phyloP scores from a whole-genome alignment of 2,888 invertebrate genomes.

The Eudemis profundana region DNA sequence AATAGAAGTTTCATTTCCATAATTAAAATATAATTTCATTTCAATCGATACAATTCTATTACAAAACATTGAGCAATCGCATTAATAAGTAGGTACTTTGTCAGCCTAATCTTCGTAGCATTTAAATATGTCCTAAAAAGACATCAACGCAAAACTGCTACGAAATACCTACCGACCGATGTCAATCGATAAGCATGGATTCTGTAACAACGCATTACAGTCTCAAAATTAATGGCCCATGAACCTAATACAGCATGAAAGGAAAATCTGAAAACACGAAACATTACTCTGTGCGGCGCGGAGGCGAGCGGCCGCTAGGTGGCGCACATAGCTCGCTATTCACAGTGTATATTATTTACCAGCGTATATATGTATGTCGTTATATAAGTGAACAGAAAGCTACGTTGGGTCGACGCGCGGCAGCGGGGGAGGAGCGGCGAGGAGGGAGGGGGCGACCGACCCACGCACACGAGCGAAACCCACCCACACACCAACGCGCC shows the following conservation, averaged over 20 bases:
- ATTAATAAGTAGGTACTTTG: not conserved
- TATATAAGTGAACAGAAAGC: constrained; percentile 85
- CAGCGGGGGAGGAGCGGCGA: constrained; percentile 53
- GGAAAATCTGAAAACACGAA: constrained; percentile 71
- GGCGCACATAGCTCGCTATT: constrained; percentile 83
- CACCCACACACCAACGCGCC: constrained; percentile 61
- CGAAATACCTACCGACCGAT: constrained; percentile 1
- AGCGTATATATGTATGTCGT: constrained; percentile 77
- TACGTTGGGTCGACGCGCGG: constrained; percentile 65
- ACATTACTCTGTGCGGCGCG: constrained; percentile 65
- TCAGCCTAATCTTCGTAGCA: constrained; percentile 15
- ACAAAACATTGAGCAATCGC: constrained; percentile 7
- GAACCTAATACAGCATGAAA: constrained; percentile 63
- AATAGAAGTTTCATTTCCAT: not conserved
- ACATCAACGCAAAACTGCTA: constrained; percentile 46
- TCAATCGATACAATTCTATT: not conserved
- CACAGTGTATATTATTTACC: constrained; percentile 83
- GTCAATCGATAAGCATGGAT: constrained; percentile 26
- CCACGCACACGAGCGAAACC: constrained; percentile 54
- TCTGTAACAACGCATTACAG: constrained; percentile 49
- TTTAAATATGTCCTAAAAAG: constrained; percentile 24
- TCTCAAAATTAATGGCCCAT: constrained; percentile 56
- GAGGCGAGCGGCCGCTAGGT: constrained; percentile 77
- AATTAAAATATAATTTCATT: not conserved
- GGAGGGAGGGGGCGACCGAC: constrained; percentile 49